Conservation (phyloP, 1,140 invertebrate species). For the Orchesella cincta region DNA sequence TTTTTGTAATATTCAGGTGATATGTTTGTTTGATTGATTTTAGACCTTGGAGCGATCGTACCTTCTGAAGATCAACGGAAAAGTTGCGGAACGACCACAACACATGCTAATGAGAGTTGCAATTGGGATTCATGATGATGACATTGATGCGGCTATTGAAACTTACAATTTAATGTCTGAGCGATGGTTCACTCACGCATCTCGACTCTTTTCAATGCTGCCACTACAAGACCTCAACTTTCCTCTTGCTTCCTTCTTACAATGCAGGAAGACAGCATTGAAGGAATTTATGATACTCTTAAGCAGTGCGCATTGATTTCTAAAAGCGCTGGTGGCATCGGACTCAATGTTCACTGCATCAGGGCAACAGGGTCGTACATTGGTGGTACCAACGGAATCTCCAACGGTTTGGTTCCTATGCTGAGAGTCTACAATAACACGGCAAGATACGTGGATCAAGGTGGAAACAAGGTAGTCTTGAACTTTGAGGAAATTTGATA, state of each 20-base stretch:
- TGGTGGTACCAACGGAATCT: conserved; percentile 89
- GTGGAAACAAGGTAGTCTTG: conserved; percentile 93
- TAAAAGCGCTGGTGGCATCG: conserved; percentile 96
- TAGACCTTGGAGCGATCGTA: conserved; percentile 93
- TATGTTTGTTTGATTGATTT: conserved; percentile 38
- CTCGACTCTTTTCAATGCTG: conserved; percentile 94
- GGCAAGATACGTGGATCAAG: conserved; percentile 96
- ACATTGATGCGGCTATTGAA: conserved; percentile 90
- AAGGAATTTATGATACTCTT: conserved; percentile 95
- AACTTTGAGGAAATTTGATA: conserved; percentile 23
- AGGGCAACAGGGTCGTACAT: conserved; percentile 88
- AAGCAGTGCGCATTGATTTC: conserved; percentile 95
- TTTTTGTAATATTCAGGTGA: not conserved
- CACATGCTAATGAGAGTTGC: conserved; percentile 98
- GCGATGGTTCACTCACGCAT: conserved; percentile 96
- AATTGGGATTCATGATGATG: conserved; percentile 92
- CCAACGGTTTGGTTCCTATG: conserved; percentile 98
- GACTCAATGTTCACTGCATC: conserved; percentile 95
- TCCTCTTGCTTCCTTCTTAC: conserved; percentile 90
- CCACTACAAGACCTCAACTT: conserved; percentile 86
- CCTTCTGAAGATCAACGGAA: conserved; percentile 87
- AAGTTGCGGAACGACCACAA: conserved; percentile 94
- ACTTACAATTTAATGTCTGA: conserved; percentile 92
- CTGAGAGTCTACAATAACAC: conserved; percentile 94
- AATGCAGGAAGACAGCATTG: conserved; percentile 95